Evolutionary conservation across 2,797 vertebrate genomes (phyloP).

Genomic region (Brachyrhaphis roseni): DNA sequence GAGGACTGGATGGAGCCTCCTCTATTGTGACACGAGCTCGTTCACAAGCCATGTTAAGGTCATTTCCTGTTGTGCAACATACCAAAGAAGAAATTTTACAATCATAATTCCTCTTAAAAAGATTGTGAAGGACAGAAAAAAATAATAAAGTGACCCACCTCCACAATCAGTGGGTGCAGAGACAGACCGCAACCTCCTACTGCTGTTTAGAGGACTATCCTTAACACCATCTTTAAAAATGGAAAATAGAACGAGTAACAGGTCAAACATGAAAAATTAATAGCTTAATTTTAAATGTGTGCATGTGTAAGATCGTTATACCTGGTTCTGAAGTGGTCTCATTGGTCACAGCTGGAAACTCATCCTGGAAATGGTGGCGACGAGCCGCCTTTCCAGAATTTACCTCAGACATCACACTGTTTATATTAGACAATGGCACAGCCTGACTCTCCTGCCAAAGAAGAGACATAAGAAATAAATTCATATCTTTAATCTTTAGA

Average conservation of each 20-base stretch:
- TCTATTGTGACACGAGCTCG: slow-evolving; percentile 83
- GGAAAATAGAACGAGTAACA: slow-evolving; percentile 28
- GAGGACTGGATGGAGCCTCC: slow-evolving; percentile 75
- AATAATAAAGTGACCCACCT: slow-evolving; percentile 62
- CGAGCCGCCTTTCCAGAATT: slow-evolving; percentile 73
- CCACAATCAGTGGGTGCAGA: slow-evolving; percentile 72
- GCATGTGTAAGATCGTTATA: slow-evolving; percentile 36
- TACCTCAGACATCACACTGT: slow-evolving; percentile 75
- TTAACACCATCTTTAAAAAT: slow-evolving; percentile 70
- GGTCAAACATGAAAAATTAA: slow-evolving; percentile 4
- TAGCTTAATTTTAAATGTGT: neutral
- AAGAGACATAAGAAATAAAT: neutral
- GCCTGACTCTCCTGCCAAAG: slow-evolving; percentile 87
- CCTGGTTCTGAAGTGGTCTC: slow-evolving; percentile 81
- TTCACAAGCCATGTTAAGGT: slow-evolving; percentile 87
- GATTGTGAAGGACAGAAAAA: neutral
- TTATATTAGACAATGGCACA: slow-evolving; percentile 85
- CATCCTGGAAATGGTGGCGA: slow-evolving; percentile 80
- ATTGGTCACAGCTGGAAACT: slow-evolving; percentile 72
- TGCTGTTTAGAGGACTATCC: slow-evolving; percentile 57
- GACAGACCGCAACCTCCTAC: slow-evolving; percentile 70
- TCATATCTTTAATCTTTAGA: neutral
- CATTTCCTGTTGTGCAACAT: slow-evolving; percentile 68
- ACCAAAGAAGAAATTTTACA: neutral
- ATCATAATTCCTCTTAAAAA: neutral